Conservation (phyloP, 2,888 invertebrate genomes). For the Atethmia centrago region DNA sequence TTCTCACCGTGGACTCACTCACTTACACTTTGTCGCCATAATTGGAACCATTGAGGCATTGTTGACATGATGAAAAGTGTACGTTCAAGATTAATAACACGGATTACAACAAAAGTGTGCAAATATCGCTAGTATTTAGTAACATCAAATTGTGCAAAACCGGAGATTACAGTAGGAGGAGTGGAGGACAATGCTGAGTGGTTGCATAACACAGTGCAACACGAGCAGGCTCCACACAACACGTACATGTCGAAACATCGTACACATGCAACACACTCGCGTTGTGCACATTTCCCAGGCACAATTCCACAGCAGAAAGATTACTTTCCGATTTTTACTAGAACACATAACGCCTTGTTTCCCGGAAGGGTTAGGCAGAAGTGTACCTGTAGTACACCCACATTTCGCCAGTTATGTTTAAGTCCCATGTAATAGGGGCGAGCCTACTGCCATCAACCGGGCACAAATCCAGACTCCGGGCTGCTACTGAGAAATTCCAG, state of each 20-base stretch:
- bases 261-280: not conserved
- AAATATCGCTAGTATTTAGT: constrained; percentile 25
- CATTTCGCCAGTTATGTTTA: no score
- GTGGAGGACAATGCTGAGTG: not conserved
- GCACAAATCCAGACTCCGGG: no score
- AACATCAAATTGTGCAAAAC: constrained; percentile 19
- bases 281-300: not conserved
- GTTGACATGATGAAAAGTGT: not conserved
- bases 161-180: constrained; percentile 7
- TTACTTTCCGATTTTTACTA: not conserved
- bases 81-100: constrained; percentile 20
- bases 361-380: no score
- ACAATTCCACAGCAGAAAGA: not conserved
- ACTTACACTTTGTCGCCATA: not conserved
- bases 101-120: constrained; percentile 8
- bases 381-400: no score
- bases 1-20: not conserved
- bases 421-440: no score
- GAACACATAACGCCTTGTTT: no score
- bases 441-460: no score
- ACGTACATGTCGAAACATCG: not conserved
- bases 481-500: no score
- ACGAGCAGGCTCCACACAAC: not conserved
- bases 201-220: constrained; percentile 8
- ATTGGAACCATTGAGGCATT: not conserved